Conservation (phyloP, 2,797 vertebrate genomes). For the Anguilla marmorata region DNA sequence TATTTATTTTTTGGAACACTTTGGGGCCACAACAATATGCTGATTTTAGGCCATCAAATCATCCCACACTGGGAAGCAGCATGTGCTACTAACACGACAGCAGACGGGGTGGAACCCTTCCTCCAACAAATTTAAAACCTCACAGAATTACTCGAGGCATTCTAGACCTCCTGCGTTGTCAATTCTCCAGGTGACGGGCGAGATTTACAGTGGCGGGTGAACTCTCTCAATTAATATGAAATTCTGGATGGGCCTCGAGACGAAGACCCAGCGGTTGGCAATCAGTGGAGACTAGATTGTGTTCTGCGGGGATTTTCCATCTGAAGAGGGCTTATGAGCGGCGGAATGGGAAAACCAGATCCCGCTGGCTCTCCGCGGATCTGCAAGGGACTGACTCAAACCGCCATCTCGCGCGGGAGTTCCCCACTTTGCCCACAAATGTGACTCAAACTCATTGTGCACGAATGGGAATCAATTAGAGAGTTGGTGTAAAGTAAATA, state of each 20-base stretch:
- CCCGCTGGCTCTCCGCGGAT: neutral
- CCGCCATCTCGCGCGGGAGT: neutral
- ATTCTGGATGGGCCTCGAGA: neutral
- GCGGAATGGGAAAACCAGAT: constrained; percentile 1
- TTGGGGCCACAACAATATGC: no score
- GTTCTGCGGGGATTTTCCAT: neutral
- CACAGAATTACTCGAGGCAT: neutral
- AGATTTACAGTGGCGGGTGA: neutral
- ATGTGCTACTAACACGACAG: neutral
- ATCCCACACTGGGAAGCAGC: neutral
- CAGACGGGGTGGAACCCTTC: neutral
- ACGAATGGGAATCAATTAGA: neutral
- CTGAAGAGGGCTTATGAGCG: constrained; percentile 8
- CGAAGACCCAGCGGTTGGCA: neutral
- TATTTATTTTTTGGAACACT: no score
- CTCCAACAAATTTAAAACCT: neutral
- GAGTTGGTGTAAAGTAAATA: neutral
- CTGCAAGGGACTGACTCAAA: neutral
- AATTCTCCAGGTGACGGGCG: neutral
- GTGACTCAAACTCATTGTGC: neutral
- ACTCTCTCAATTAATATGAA: neutral
- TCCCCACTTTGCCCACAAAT: neutral
- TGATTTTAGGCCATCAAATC: no score
- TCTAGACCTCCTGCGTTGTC: neutral
- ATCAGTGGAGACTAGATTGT: constrained; percentile 19